Conservation (phyloP, 2,113 vertebrate species). For the Malurus alboscapulatus region DNA sequence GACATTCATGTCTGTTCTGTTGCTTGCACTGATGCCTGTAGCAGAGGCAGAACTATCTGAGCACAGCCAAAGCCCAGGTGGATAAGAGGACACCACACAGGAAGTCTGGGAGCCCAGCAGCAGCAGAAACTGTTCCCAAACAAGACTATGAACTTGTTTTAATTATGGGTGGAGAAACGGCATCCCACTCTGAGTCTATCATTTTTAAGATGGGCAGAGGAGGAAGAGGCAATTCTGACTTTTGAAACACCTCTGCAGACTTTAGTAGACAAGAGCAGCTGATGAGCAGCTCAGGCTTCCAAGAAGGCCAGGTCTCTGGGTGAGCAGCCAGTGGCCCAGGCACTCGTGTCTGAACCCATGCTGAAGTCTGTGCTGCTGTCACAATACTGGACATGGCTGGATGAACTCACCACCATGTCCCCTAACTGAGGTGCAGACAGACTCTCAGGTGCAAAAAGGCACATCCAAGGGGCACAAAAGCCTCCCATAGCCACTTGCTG, state of each 20-base stretch:
- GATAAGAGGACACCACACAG: background rate
- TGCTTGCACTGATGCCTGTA: background rate
- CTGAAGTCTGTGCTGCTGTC: background rate
- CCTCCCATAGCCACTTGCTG: background rate
- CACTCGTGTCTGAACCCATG: rapidly evolving
- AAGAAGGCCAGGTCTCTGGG: background rate
- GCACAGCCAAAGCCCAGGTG: background rate
- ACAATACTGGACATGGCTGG: rapidly evolving
- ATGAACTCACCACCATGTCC: background rate
- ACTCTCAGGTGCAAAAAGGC: background rate
- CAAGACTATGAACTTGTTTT: background rate
- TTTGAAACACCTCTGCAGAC: background rate
- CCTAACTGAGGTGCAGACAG: background rate
- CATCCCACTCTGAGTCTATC: background rate
- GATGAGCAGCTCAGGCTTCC: background rate
- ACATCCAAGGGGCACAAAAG: background rate
- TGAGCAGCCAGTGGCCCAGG: rapidly evolving
- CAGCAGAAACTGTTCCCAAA: background rate
- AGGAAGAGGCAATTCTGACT: background rate
- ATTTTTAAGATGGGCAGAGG: background rate
- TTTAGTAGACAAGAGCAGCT: background rate
- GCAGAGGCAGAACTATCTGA: background rate
- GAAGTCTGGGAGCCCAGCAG: background rate
- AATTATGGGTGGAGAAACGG: background rate
- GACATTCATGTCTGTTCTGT: background rate